A percentile compares a stretch with the other conserved stretches of the same genome.
Conservation (phyloP, 2,888 invertebrate genomes). For the Himalopsyche tibetana region DNA sequence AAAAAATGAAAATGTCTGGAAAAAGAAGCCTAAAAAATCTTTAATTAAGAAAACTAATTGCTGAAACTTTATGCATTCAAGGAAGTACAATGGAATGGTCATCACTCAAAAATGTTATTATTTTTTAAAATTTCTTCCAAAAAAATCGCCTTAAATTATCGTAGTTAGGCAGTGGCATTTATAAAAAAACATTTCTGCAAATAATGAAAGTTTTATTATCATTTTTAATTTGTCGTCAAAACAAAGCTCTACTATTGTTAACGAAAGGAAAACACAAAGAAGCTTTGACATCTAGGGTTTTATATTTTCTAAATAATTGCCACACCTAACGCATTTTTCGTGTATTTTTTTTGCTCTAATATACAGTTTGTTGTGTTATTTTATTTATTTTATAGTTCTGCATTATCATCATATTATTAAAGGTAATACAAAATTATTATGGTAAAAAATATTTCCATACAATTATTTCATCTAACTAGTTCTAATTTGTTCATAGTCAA, state of each 20-base stretch:
- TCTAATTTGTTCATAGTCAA: no score
- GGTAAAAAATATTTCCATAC: no score
- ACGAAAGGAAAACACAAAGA: constrained; percentile 17
- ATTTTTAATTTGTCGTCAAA: constrained; percentile 33
- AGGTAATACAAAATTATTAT: no score
- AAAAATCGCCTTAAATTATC: neutral
- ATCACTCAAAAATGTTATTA: neutral
- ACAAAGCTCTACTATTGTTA: constrained; percentile 24
- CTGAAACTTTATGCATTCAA: no score
- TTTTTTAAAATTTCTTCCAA: neutral
- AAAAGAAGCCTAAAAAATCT: no score
- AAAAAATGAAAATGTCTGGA: no score
- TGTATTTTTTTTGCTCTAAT: neutral
- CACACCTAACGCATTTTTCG: constrained; percentile 29
- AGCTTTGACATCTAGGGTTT: constrained; percentile 40
- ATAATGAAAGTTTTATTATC: constrained; percentile 10
- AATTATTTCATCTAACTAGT: no score
- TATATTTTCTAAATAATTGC: constrained; percentile 6
- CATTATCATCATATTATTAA: no score
- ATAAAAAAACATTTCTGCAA: neutral
- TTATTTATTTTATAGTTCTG: no score
- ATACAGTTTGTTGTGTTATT: neutral
- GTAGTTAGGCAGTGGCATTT: neutral
- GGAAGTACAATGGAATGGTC: no score
- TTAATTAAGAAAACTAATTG: no score